phyloP scores from a whole-genome alignment of 1,140 invertebrate genomes.

The Glossosoma conforme region DNA sequence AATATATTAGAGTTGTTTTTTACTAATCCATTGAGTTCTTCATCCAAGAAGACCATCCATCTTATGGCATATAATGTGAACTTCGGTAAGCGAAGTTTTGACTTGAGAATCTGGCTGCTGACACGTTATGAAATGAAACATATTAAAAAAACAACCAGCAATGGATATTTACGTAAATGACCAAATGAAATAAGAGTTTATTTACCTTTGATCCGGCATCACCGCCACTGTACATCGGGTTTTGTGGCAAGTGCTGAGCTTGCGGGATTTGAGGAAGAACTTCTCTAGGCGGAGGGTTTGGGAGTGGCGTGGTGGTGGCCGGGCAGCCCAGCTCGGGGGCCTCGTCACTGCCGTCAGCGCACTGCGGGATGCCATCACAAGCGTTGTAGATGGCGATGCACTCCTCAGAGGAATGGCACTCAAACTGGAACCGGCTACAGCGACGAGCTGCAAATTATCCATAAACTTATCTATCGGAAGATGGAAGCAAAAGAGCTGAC shows the following conservation, averaged over 20 bases:
- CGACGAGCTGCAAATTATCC: constrained; percentile 35
- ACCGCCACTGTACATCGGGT: not conserved
- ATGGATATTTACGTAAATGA: too few relatives aligned
- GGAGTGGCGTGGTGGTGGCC: constrained; percentile 38
- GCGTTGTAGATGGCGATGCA: constrained; percentile 95
- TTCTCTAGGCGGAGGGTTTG: constrained; percentile 26
- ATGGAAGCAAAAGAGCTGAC: too few relatives aligned
- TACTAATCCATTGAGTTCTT: too few relatives aligned
- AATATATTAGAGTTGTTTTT: not conserved
- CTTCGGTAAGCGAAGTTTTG: too few relatives aligned
- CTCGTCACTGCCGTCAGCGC: constrained; percentile 87
- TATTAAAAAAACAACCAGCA: too few relatives aligned
- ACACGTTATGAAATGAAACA: too few relatives aligned
- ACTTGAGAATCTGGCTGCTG: too few relatives aligned
- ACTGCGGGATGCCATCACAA: constrained; percentile 92
- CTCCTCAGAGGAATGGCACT: constrained; percentile 77
- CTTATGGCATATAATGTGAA: too few relatives aligned
- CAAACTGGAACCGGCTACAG: constrained; percentile 81
- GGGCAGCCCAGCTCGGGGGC: constrained; percentile 75
- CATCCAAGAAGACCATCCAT: too few relatives aligned
- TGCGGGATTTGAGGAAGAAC: constrained; percentile 17
- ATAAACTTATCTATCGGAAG: too few relatives aligned
- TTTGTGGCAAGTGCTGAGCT: constrained; percentile 9
- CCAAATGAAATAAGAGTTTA: not conserved
- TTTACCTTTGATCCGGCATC: constrained; percentile 11